These are phyloP conservation scores for Cylas formicarius DNA, from an alignment of 1,140 invertebrate genomes.

Conservation along the genomic window DNA sequence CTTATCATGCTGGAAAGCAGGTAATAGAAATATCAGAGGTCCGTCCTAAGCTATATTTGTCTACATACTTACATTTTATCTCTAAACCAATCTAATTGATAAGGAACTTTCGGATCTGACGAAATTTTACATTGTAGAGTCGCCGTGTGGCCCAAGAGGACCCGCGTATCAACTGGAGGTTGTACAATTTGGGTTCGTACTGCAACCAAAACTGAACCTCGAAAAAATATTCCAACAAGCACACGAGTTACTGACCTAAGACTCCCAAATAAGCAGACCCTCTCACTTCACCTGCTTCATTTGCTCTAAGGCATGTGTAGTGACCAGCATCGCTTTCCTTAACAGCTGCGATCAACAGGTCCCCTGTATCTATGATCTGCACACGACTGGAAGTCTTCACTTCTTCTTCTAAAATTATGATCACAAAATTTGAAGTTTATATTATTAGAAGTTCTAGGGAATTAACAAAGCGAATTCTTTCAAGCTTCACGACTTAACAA, in stretches of 20 bases:
- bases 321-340: constrained; percentile 74
- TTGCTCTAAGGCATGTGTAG: constrained; percentile 82
- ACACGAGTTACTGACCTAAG: constrained; percentile 59
- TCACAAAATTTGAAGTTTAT: too few relatives aligned
- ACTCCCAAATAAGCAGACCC: constrained; percentile 76
- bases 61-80: constrained; percentile 63
- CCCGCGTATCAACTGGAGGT: constrained; percentile 82
- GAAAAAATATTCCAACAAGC: background rate
- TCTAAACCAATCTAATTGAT: constrained; percentile 85
- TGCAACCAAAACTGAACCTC: constrained; percentile 41
- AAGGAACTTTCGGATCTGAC: constrained; percentile 86
- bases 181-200: constrained; percentile 87
- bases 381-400: constrained; percentile 61
- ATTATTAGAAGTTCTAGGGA: too few relatives aligned
- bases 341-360: constrained; percentile 80
- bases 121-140: constrained; percentile 88
- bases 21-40: constrained; percentile 6
- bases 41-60: constrained; percentile 1
- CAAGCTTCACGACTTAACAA: too few relatives aligned
- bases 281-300: constrained; percentile 79
- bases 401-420: constrained; percentile 44
- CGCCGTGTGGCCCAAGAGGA: constrained; percentile 83
- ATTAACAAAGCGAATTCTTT: too few relatives aligned
- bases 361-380: constrained; percentile 77
- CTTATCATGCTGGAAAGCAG: constrained; percentile 52